Conservation (phyloP, 1,140 invertebrate genomes). For the Lamellibrachia luymesi region DNA sequence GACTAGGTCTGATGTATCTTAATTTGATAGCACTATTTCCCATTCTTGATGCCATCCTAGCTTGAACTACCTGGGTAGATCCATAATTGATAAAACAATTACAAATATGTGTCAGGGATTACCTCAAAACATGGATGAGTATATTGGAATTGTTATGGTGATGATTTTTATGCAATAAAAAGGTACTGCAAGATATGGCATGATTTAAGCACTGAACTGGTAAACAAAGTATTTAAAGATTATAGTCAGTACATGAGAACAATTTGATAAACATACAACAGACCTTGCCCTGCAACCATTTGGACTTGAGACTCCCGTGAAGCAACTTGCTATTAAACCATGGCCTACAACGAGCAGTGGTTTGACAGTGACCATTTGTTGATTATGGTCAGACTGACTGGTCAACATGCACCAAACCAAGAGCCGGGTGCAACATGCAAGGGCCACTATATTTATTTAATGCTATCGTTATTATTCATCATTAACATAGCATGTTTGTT, state of each 20-base stretch:
- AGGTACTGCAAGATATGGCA: no score
- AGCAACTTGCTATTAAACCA: background rate
- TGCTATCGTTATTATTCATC: background rate
- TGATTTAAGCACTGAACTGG: no score
- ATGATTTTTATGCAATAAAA: background rate
- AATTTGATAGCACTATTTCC: background rate
- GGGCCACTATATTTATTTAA: background rate
- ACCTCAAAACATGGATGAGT: background rate
- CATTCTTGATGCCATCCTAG: background rate
- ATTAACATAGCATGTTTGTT: background rate
- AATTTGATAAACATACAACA: background rate
- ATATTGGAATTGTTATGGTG: background rate
- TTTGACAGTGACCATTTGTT: background rate
- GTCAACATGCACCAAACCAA: background rate
- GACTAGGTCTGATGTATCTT: background rate
- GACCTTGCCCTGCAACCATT: background rate
- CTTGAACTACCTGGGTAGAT: background rate
- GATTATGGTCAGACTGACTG: background rate
- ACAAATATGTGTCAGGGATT: background rate
- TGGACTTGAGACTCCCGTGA: background rate
- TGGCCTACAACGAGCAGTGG: background rate
- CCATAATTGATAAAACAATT: background rate
- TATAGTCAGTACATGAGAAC: no score
- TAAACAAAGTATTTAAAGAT: background rate
- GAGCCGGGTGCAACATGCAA: background rate